Evolutionary conservation across 2,888 invertebrate species (phyloP), one percentile per base, ranked within the genome.

Genomic region (Gymnosoma rotundatum): DNA sequence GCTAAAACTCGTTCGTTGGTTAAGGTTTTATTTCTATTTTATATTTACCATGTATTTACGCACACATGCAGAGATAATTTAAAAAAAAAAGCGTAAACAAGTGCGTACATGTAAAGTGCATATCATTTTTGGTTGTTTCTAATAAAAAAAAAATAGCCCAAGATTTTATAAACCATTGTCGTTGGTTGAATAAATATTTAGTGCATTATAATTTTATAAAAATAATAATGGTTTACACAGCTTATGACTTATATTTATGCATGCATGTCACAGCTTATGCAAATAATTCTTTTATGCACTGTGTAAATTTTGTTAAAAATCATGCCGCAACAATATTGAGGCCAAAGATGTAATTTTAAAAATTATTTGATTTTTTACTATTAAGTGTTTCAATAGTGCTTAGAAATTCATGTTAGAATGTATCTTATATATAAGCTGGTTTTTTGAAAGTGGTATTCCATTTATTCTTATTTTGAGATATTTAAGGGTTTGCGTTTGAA

Each of bases 171-270:
- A 50, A 50, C 18, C 16, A 66, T 66, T 42, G 12, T 32, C 25
- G 56, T 25, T 52, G 7, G 50, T 10, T 52, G 18, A 52, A 52
- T 52, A 52, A 18, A 50, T 52, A 52, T 18, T 25, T 4, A n/a
- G n/a, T 18, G 50, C 50, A 52, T 52, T 52, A 20, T 20, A 7
- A 52, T 18, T n/a, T 63, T 69, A 52, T 9, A 42, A 58, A 70
- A 32, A 50, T 50, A 4, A 50, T n/a, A n/a, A 18, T 10, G 14
- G 8, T 21, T 74, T 63, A 42, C 54, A 48, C 74, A 56, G 64
- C 36, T 64, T 64, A 66, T 64, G 18, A 75, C 32, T 54, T 18
- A 32, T 64, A 56, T 64, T 36, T 64, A n/a, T 45, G 32, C 9
- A 21, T 45, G 32, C 12, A n/a, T 4, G 18, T 72, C 9, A n/a